A percentile compares a stretch with the other conserved stretches of the same genome.
Conservation (phyloP, 2,888 invertebrate species). For the Lepetodrilus schrolli region DNA sequence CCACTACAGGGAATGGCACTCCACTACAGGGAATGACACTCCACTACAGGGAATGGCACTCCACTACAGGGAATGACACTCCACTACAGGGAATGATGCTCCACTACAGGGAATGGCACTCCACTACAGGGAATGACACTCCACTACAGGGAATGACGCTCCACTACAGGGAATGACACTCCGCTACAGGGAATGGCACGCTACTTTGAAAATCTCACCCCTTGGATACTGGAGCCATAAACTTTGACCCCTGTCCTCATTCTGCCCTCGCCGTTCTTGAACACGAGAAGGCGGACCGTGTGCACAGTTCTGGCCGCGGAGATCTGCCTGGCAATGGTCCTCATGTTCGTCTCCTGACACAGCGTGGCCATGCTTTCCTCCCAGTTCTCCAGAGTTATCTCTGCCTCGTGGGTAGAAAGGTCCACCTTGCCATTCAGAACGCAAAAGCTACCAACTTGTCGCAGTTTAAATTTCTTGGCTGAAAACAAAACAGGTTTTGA, state of each 20-base stretch:
- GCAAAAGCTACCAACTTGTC: conserved; percentile 72
- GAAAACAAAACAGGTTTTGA: no score
- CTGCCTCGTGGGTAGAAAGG: conserved; percentile 72
- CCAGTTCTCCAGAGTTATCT: conserved; percentile 70
- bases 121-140: no score
- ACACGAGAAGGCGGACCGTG: conserved; percentile 72
- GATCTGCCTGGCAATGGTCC: conserved; percentile 70
- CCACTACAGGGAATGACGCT: no score
- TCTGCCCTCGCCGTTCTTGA: conserved; percentile 74
- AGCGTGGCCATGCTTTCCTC: conserved; percentile 62
- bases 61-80: no score
- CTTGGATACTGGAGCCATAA: conserved; percentile 72
- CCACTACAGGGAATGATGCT: no score
- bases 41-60: no score
- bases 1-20: no score
- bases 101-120: no score
- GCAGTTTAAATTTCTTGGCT: conserved; percentile 64
- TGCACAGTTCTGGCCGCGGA: conserved; percentile 68
- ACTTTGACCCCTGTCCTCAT: conserved; percentile 69
- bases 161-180: no score
- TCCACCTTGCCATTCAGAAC: conserved; percentile 75
- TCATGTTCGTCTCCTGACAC: conserved; percentile 64
- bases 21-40: no score
- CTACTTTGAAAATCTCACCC: conserved; percentile 64
- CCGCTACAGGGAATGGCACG: no score